Evolutionary conservation across 2,888 invertebrate genomes (phyloP), one percentile per base, ranked within the genome.

Genomic region (Patella pellucida): DNA sequence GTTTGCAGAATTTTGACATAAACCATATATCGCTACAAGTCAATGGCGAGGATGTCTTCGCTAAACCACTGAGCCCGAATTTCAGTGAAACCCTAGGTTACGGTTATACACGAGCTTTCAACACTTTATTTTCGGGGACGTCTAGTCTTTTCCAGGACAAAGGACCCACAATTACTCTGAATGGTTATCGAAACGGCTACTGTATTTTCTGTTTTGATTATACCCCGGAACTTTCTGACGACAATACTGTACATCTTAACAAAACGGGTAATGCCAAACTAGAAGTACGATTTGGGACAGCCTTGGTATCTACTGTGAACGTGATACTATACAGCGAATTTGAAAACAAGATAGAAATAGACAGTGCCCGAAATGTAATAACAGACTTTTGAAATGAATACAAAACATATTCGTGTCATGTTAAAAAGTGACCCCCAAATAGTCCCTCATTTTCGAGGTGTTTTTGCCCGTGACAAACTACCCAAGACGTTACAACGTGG

Each of bases 301-400:
- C 62, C 1, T 2, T 62, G 15, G 3, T 19, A 15, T 12, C 7
- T 0, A 62, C 19, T 0, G 62, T 62, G 19, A 62, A 62, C 23
- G 62, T 62, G 2, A 62, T 62, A 12, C 12, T 62, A 2, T 62
- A 62, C 23, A 23, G 19, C 9, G 62, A 62, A 12, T 62, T 62
- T 62, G 19, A 62, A 23, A 23, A 23, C 3, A n/a, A 16, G 23
- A 23, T 62, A 11, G 62, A 62, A 62, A 19, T 62, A 19, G 62
- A 62, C 23, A 19, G 19, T 11, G 19, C n/a, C 12, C 14, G 62
- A 23, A 62, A 62, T 62, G n/a, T n/a, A 12, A 62, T 62, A n/a
- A 62, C 62, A 9, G 62, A 62, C 23, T 62, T 62, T 62, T 62
- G 19, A 62, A n/a, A 19, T 62, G n/a, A 62, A n/a, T n/a, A 62